phyloP scores from a whole-genome alignment of 2,888 invertebrate genomes.

The Hedya salicella region DNA sequence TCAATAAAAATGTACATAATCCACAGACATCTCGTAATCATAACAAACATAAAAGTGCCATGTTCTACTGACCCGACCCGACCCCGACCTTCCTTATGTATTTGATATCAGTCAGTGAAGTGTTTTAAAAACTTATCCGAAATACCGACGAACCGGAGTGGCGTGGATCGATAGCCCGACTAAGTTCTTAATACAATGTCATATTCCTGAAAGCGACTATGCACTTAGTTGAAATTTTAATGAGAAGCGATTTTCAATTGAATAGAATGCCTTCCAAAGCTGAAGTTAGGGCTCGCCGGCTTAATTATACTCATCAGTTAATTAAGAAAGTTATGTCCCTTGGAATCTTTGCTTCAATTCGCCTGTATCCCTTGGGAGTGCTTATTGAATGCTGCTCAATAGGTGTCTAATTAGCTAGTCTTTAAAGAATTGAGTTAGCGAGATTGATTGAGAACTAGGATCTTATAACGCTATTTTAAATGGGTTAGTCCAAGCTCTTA shows the following conservation, averaged over 20 bases:
- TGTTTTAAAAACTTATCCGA: neutral
- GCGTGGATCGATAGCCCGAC: neutral
- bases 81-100: too few species aligned
- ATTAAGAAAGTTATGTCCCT: conserved; percentile 56
- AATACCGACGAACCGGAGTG: neutral
- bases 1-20: too few species aligned
- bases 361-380: conserved; percentile 18
- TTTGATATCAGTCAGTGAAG: too few species aligned
- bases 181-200: conserved; percentile 22
- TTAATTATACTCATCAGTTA: conserved; percentile 57
- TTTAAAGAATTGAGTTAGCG: neutral
- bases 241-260: conserved; percentile 39
- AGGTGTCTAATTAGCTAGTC: conserved; percentile 6
- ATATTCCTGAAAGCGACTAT: conserved; percentile 26
- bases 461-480: neutral
- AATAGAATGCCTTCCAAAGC: conserved; percentile 26
- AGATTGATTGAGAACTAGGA: too few species aligned
- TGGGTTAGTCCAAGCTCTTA: too few species aligned
- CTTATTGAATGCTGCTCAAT: conserved; percentile 16
- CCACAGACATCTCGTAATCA: too few species aligned
- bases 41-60: too few species aligned
- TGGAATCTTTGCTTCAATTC: conserved; percentile 45
- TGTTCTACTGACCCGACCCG: too few species aligned
- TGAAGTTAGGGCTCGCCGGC: conserved; percentile 46
- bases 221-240: conserved; percentile 33